phyloP scores from a whole-genome alignment of 1,140 invertebrate genomes.

The Lethrus apterus region DNA sequence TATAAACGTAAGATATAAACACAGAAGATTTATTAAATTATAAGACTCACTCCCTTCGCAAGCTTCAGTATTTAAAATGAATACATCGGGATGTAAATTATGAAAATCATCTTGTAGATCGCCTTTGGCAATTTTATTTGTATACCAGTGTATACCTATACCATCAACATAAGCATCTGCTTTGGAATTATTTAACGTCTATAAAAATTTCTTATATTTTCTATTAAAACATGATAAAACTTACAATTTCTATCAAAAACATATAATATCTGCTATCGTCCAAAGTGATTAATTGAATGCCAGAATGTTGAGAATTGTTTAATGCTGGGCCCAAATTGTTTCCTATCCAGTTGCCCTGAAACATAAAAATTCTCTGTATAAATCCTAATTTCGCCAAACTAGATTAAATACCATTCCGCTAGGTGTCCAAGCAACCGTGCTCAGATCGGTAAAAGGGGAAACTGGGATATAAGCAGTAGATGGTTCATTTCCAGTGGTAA shows the following conservation, averaged over 20 bases:
- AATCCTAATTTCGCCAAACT: not conserved
- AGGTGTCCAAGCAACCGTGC: constrained; percentile 31
- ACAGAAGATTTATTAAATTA: no score
- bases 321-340: constrained; percentile 62
- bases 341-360: constrained; percentile 53
- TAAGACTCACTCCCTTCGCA: no score
- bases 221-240: constrained; percentile 3
- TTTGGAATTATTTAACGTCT: constrained; percentile 44
- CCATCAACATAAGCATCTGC: constrained; percentile 64
- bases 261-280: constrained; percentile 64
- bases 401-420: constrained; percentile 17
- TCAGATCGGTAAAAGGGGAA: constrained; percentile 48
- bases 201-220: constrained; percentile 48
- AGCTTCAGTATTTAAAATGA: constrained; percentile 71
- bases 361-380: not conserved
- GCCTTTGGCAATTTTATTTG: constrained; percentile 47
- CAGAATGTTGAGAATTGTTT: constrained; percentile 45
- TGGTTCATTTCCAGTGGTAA: constrained; percentile 40
- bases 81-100: constrained; percentile 64
- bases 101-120: constrained; percentile 45
- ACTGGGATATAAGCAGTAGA: constrained; percentile 36
- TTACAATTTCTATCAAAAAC: constrained; percentile 51
- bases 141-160: constrained; percentile 78
- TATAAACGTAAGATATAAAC: no score
- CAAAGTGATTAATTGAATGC: constrained; percentile 56